Evolutionary conservation across 2,797 vertebrate species (phyloP).

Genomic region (Amblyraja radiata): DNA sequence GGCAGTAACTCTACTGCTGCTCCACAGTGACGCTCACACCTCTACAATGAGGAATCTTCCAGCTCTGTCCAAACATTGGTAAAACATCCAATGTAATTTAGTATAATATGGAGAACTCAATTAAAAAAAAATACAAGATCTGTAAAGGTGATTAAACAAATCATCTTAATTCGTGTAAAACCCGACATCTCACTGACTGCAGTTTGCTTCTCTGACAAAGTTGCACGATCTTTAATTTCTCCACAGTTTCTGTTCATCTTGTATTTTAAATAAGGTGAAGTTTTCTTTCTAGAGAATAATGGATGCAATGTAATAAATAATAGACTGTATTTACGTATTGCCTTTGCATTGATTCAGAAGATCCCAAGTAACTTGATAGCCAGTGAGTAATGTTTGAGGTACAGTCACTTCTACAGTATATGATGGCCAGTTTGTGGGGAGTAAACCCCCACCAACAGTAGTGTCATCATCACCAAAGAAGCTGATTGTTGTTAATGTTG

Average conservation of each 20-base stretch:
- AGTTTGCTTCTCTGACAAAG: not conserved
- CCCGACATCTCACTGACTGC: not conserved
- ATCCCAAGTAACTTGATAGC: too few species aligned
- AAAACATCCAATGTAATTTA: not conserved
- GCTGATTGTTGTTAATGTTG: too few species aligned
- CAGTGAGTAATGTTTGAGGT: too few species aligned
- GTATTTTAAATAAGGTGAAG: not conserved
- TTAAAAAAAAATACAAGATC: not conserved
- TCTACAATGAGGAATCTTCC: not conserved
- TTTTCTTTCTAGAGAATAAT: not conserved
- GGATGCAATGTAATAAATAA: not conserved
- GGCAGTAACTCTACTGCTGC: too few species aligned
- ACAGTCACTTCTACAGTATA: too few species aligned
- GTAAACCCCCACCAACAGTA: too few species aligned
- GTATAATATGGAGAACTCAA: not conserved
- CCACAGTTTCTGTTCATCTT: not conserved
- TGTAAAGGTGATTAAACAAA: not conserved
- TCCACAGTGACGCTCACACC: too few species aligned
- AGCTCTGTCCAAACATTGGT: not conserved
- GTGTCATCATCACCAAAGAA: too few species aligned
- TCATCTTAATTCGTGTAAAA: slow-evolving; percentile 5
- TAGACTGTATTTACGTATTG: too few species aligned
- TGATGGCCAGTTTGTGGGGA: too few species aligned
- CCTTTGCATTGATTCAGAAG: too few species aligned
- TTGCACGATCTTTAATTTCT: too few species aligned